Evolutionary conservation across 2,888 invertebrate genomes (phyloP).

Genomic region (Hypercompe scribonia): DNA sequence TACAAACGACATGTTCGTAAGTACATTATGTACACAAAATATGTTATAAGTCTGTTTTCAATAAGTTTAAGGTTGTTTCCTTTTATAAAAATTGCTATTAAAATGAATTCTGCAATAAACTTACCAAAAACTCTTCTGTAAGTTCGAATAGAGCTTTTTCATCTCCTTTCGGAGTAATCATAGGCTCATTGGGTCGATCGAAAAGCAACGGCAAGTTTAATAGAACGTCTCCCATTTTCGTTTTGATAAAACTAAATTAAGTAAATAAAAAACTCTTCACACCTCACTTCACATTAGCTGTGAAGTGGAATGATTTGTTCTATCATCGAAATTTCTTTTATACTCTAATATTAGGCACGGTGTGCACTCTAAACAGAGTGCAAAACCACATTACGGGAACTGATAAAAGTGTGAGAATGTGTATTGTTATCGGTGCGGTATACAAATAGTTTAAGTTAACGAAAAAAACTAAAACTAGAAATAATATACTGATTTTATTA

Average conservation of each 20-base stretch:
- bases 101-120: conserved; percentile 53
- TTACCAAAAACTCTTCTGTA: conserved; percentile 88
- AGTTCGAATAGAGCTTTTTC: conserved; percentile 87
- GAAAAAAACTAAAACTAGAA: background rate
- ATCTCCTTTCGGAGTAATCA: conserved; percentile 88
- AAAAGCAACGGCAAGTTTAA: conserved; percentile 79
- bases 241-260: conserved; percentile 33
- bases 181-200: conserved; percentile 88
- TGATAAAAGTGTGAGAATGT: conserved; percentile 54
- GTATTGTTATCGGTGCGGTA: background rate
- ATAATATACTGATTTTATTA: background rate
- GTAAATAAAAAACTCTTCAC: conserved; percentile 42
- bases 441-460: background rate
- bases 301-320: conserved; percentile 66
- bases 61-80: background rate
- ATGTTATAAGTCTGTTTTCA: background rate
- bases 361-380: conserved; percentile 48
- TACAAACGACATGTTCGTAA: background rate
- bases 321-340: conserved; percentile 54
- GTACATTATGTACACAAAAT: background rate
- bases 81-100: background rate
- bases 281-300: conserved; percentile 79
- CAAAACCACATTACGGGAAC: conserved; percentile 59
- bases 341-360: conserved; percentile 52
- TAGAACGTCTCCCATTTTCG: conserved; percentile 63